Base-by-base conservation (phyloP, 2,113 vertebrate genomes). In the Gulo gulo region DNA sequence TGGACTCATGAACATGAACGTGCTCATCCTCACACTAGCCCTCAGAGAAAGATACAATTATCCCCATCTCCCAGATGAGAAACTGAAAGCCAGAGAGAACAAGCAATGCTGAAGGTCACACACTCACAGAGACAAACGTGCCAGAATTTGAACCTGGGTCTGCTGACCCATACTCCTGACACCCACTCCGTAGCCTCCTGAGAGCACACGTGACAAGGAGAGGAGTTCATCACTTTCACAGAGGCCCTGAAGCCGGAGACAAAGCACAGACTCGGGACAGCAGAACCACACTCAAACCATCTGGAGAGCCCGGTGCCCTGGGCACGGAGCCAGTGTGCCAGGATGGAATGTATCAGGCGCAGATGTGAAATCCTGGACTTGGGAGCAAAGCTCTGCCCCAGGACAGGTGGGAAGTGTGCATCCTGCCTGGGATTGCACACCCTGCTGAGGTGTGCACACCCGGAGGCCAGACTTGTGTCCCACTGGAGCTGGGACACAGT, bases 401-500 rank as follows among this genome's bases (percentile, higher is more conserved):
- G 73, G 21, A 18, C 65, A 78, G 42, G 15, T 6, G 15, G n/a
- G 73, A 76, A 63, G 42, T 26, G 34, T 39, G 65, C 21, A 14
- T 39, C 90, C 26, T 21, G 6, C 24, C 13, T 4, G 16, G 69
- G 15, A 6, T 76, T 52, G 5, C 2, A 9, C 67, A 59, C 24
- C 67, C 8, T 42, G 50, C 13, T 26, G 26, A 45, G 39, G 15
- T 2, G 26, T 29, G 7, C 42, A 31, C 74, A 76, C 74, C 74
- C 14, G 0, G 42, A 18, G 14, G 14, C 74, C 29, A 45, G 69
- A 47, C 31, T 69, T 23, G 84, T 16, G 0, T 18, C 16, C 81
- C 50, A 63, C 2, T 1, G 5, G 31, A 36, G n/a, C 63, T 2
- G 20, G 15, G 1, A 8, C 23, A 23, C 50, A 16, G 1, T 2